phyloP scores from a whole-genome alignment of 2,888 invertebrate genomes.

The Thymelicus lineola region DNA sequence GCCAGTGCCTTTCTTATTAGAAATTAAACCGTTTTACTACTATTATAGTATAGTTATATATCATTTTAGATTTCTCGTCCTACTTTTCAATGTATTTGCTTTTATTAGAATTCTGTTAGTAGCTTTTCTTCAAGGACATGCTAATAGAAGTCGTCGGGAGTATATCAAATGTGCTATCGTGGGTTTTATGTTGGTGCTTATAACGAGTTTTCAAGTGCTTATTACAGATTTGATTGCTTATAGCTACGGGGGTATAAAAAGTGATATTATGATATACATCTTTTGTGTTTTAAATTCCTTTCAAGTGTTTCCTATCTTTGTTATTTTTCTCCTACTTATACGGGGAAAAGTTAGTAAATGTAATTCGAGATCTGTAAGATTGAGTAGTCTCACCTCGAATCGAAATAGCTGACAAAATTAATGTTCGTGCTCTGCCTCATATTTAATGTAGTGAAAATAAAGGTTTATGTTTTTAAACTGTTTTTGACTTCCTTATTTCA shows the following conservation, averaged over 20 bases:
- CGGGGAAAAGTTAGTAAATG: slow-evolving; percentile 11
- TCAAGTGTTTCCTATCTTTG: slow-evolving; percentile 51
- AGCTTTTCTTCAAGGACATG: slow-evolving; percentile 45
- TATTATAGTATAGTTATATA: slow-evolving; percentile 52
- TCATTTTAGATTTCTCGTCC: slow-evolving; percentile 56
- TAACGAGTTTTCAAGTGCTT: slow-evolving; percentile 64
- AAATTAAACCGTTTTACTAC: slow-evolving; percentile 41
- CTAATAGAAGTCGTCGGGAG: slow-evolving; percentile 45
- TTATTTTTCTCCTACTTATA: slow-evolving; percentile 49
- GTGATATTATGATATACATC: slow-evolving; percentile 38
- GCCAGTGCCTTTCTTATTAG: slow-evolving; percentile 47
- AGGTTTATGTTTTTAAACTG: background rate
- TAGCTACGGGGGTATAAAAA: slow-evolving; percentile 40
- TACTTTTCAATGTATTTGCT: slow-evolving; percentile 56
- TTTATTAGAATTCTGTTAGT: slow-evolving; percentile 61
- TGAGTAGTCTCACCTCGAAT: slow-evolving; percentile 1
- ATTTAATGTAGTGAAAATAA: slow-evolving; percentile 12
- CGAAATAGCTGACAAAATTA: background rate
- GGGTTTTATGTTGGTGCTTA: slow-evolving; percentile 58
- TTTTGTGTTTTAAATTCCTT: slow-evolving; percentile 57
- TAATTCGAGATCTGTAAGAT: slow-evolving; percentile 7
- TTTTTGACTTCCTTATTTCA: background rate
- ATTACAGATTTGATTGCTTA: slow-evolving; percentile 54
- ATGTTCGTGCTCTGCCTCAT: background rate
- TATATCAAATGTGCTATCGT: slow-evolving; percentile 53